A percentile compares a stretch with the other conserved stretches of the same genome.
Conservation (phyloP, 2,113 vertebrate species). For the Petaurus breviceps region DNA sequence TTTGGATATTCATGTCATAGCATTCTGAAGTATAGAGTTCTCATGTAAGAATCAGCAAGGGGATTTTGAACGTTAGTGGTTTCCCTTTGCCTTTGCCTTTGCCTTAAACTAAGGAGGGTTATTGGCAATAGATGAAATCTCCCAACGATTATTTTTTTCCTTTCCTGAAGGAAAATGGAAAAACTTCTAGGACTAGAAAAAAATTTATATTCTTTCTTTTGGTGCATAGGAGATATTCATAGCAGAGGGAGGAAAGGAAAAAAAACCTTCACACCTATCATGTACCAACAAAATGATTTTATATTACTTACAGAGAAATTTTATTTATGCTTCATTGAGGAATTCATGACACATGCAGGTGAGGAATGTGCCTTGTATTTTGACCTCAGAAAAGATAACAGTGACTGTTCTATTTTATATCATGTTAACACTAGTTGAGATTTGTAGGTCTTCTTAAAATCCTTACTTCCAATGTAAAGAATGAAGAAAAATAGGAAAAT, state of each 20-base stretch:
- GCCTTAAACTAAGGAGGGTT: not conserved
- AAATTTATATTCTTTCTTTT: slow-evolving; percentile 37
- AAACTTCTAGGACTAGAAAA: slow-evolving; percentile 40
- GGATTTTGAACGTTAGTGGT: not conserved
- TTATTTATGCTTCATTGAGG: not conserved
- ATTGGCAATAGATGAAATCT: not conserved
- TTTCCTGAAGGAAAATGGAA: slow-evolving; percentile 4
- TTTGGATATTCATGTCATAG: not conserved
- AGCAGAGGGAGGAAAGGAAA: not conserved
- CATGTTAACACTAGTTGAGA: not conserved
- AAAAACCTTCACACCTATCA: slow-evolving; percentile 16
- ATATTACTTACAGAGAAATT: not conserved
- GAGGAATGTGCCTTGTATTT: not conserved
- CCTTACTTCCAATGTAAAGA: not conserved
- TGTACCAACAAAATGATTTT: not conserved
- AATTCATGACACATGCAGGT: accelerated
- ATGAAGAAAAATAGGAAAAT: not conserved
- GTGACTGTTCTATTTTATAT: not conserved
- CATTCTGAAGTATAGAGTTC: not conserved
- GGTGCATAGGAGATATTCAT: slow-evolving; percentile 2
- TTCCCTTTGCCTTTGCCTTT: not conserved
- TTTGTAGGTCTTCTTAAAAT: not conserved
- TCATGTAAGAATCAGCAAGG: not conserved
- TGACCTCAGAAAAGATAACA: not conserved
- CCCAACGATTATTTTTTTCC: slow-evolving; percentile 8